Percentiles rank a stretch among this genome's conserved stretches.
Conservation (phyloP, 2,113 vertebrate genomes). For the Eublepharis macularius region DNA sequence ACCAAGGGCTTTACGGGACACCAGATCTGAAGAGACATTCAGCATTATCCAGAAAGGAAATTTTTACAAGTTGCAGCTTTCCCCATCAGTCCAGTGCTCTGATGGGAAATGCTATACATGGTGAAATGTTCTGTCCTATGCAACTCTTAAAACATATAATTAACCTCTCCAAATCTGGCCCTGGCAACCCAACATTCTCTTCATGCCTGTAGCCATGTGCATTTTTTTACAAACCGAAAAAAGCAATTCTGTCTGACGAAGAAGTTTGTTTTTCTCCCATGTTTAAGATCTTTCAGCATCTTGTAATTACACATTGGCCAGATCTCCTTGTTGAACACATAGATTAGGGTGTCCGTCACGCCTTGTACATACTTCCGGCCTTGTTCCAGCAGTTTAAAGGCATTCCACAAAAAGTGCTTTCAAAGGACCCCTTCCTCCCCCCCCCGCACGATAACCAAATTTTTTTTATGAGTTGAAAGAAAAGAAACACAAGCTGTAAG, state of each 20-base stretch:
- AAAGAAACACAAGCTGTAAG: conserved; percentile 63
- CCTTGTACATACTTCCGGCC: neutral
- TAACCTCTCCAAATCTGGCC: too few relatives aligned
- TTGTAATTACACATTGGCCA: neutral
- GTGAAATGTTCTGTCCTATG: too few relatives aligned
- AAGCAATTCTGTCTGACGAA: fast-evolving
- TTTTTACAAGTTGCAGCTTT: too few relatives aligned
- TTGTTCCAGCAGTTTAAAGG: neutral
- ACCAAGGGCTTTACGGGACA: neutral
- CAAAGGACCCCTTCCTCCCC: neutral
- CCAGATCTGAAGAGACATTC: too few relatives aligned
- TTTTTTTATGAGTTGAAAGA: conserved; percentile 49
- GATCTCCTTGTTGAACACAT: conserved; percentile 8
- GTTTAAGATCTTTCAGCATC: conserved; percentile 6
- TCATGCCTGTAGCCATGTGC: neutral
- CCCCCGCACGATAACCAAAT: neutral
- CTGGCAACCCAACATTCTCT: neutral
- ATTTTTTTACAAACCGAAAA: neutral
- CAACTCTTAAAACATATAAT: too few relatives aligned
- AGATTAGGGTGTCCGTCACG: conserved; percentile 23
- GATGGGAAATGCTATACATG: too few relatives aligned
- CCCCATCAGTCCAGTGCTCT: too few relatives aligned
- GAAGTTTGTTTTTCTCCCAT: neutral
- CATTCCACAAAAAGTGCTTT: neutral
- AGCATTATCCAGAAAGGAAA: too few relatives aligned